phyloP scores from a whole-genome alignment of 2,113 vertebrate species.

The Rhinogobius similis region DNA sequence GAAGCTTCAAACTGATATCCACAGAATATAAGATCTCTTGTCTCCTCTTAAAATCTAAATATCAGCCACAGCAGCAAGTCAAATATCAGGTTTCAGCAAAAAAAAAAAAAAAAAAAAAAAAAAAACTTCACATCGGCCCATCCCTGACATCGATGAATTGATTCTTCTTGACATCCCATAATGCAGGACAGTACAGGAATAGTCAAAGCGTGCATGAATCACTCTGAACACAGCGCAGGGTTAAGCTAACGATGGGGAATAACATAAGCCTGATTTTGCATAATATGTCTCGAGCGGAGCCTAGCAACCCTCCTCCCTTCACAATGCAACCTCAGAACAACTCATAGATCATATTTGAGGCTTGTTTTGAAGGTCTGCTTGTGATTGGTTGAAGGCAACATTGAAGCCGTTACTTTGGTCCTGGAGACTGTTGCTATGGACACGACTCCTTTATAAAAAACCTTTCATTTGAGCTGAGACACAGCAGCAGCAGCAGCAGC shows the following conservation, averaged over 20 bases:
- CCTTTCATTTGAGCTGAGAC: background rate
- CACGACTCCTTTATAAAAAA: conserved; percentile 1
- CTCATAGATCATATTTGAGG: background rate
- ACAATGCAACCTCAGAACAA: no score
- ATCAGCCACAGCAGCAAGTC: no score
- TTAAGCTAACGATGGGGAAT: background rate
- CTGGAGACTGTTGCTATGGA: conserved; percentile 7
- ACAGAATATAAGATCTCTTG: no score
- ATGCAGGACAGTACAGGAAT: background rate
- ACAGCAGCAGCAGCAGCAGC: background rate
- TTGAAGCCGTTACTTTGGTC: background rate
- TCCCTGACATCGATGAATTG: no score
- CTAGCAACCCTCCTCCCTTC: no score
- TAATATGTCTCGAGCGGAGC: no score
- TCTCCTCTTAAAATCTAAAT: no score
- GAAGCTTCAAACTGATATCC: no score
- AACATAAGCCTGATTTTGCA: no score
- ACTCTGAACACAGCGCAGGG: background rate
- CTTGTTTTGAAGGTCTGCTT: background rate
- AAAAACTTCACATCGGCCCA: no score
- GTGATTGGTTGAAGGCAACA: background rate
- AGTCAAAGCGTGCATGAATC: background rate
- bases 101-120: no score
- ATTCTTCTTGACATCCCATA: background rate
- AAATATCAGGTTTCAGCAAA: no score